phyloP scores from a whole-genome alignment of 2,113 vertebrate species.

The Archocentrus centrarchus region DNA sequence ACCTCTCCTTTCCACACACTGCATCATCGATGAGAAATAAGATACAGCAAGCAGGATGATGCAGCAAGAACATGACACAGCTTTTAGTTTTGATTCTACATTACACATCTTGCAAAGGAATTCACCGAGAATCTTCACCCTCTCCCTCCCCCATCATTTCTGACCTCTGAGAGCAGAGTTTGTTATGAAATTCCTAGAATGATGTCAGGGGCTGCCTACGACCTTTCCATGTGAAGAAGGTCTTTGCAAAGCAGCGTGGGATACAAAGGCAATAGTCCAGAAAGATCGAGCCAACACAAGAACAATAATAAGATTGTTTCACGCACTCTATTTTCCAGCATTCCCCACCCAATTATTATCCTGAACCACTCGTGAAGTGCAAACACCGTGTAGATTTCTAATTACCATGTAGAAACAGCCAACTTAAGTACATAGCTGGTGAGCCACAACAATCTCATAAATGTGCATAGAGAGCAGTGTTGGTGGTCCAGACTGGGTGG shows the following conservation, averaged over 20 bases:
- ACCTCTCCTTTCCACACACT: slow-evolving; percentile 29
- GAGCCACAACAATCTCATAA: slow-evolving; percentile 61
- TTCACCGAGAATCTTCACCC: slow-evolving; percentile 59
- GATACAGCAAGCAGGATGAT: slow-evolving; percentile 63
- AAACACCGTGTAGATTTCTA: slow-evolving; percentile 58
- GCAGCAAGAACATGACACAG: slow-evolving; percentile 60
- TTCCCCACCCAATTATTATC: slow-evolving; percentile 63
- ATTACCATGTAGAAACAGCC: slow-evolving; percentile 53
- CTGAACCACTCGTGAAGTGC: slow-evolving; percentile 59
- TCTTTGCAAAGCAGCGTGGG: slow-evolving; percentile 70
- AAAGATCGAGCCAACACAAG: slow-evolving; percentile 36
- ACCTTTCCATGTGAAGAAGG: slow-evolving; percentile 71
- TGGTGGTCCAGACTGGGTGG: slow-evolving; percentile 65
- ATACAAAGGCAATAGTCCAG: slow-evolving; percentile 46
- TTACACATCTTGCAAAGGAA: slow-evolving; percentile 59
- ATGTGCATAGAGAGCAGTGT: slow-evolving; percentile 32
- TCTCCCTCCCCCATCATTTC: slow-evolving; percentile 72
- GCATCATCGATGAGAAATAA: slow-evolving; percentile 68
- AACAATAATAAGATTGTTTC: slow-evolving; percentile 75
- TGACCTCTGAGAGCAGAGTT: slow-evolving; percentile 61
- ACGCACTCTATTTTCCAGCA: slow-evolving; percentile 43
- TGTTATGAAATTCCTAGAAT: slow-evolving; percentile 75
- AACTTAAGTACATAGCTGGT: slow-evolving; percentile 49
- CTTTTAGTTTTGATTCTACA: slow-evolving; percentile 60
- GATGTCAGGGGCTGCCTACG: slow-evolving; percentile 69